Evolutionary conservation across 53 echinoderm and acorn worm genomes (phyloP).

Genomic region (Antedon mediterranea): DNA sequence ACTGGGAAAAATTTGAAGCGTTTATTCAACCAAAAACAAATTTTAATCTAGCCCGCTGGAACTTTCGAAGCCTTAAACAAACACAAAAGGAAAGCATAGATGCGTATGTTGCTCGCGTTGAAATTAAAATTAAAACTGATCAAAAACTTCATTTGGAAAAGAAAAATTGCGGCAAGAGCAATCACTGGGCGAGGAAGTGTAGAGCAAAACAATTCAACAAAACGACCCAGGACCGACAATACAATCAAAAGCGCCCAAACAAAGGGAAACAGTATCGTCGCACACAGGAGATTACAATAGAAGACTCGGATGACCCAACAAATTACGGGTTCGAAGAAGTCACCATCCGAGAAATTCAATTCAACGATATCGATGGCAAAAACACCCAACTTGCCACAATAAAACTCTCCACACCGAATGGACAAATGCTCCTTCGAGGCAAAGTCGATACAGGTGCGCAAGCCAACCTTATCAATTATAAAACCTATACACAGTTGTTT

Average conservation of each 20-base stretch:
- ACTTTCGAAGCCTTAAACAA: no score
- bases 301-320: background rate
- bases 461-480: no score
- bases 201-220: background rate
- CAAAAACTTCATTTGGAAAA: slow-evolving; percentile 3
- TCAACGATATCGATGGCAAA: background rate
- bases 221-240: no score
- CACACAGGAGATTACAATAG: background rate
- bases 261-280: no score
- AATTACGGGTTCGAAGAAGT: background rate
- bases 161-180: slow-evolving; percentile 5
- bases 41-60: no score
- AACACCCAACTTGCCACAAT: background rate
- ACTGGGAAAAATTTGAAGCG: no score
- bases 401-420: background rate
- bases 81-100: no score
- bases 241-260: no score
- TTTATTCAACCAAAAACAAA: no score
- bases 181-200: slow-evolving; percentile 12
- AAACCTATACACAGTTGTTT: no score
- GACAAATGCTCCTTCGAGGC: background rate
- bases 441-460: slow-evolving; percentile 17
- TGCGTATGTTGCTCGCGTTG: no score
- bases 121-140: background rate
- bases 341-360: background rate